Evolutionary conservation across 2,888 invertebrate species (phyloP).

Genomic region (Pheosia gnoma): DNA sequence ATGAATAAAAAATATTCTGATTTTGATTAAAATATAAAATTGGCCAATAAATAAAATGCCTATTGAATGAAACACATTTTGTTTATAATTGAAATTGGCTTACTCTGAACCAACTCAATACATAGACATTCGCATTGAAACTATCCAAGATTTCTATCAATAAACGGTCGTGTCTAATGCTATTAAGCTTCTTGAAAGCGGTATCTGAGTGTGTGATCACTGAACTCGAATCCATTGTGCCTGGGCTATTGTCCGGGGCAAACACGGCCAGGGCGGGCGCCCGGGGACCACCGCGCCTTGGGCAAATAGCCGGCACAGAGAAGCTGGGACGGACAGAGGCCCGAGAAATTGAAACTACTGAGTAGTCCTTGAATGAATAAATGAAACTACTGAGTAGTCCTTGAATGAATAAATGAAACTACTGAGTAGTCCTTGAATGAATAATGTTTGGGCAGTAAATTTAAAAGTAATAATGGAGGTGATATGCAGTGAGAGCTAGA

Average conservation of each 20-base stretch:
- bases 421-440: background rate
- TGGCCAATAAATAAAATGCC: no score
- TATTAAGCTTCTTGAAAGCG: slow-evolving; percentile 4
- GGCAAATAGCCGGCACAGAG: background rate
- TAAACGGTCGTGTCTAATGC: slow-evolving; percentile 7
- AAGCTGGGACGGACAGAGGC: background rate
- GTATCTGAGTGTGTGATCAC: slow-evolving; percentile 1
- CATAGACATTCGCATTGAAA: no score
- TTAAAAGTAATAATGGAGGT: background rate
- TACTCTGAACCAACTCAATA: no score
- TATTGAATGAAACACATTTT: no score
- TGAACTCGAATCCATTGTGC: background rate
- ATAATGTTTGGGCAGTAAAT: background rate
- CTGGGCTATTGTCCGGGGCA: slow-evolving; percentile 5
- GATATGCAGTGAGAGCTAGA: no score
- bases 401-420: background rate
- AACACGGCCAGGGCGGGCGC: slow-evolving; percentile 1
- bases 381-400: background rate
- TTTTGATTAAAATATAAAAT: no score
- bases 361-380: background rate
- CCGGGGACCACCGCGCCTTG: background rate
- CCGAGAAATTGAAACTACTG: background rate
- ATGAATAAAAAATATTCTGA: no score
- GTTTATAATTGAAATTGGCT: no score
- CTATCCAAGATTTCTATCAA: no score